Base-by-base conservation (phyloP, 1,140 invertebrate species). In the Teleogryllus occipitalis region DNA sequence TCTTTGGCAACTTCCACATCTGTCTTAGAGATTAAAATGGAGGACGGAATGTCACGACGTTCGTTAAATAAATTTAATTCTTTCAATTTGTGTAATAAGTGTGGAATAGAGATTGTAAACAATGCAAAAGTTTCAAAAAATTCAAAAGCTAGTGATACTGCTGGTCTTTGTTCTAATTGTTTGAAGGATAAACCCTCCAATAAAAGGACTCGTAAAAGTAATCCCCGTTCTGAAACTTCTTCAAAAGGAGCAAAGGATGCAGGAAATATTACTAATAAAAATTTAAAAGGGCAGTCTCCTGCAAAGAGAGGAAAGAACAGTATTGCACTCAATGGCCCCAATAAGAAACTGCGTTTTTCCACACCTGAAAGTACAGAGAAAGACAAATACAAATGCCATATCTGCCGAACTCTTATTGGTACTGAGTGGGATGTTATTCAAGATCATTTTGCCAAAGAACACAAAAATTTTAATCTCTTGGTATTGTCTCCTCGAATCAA, bases 351-450 rank as follows among this genome's bases (percentile, higher is more conserved):
- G 18, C 21, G n/a, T 18, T 47, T 47, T 18, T 73, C 47, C 15
- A 21, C 73, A 21, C 21, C 47, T 47, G 46, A 18, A 15, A 46
- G 39, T 74, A 7, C 39, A 15, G 65, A 79, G 22, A 74, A 75
- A n/a, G 74, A 74, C 18, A 74, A 79, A 74, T 79, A 79, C 73
- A 22, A 39, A 8, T 79, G 78, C 47, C 78, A 79, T 48, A 8
- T 79, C 7, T 79, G 78, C 47, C 74, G 74, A 48, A 27, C 73
- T 39, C 27, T 74, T 10, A 48, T 79, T 39, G 22, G 49, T 22
- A 79, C 73, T 54, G 78, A 79, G 39, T 79, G 74, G 73, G 12
- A 21, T 18, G 73, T 12, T n/a, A 48, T 79, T n/a, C 73, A 79
- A 46, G 47, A 73, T 18, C 78, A 79, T 75, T 79, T 74, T 75